Evolutionary conservation across 2,888 invertebrate genomes (phyloP).

Genomic region (Epinotia ramella): DNA sequence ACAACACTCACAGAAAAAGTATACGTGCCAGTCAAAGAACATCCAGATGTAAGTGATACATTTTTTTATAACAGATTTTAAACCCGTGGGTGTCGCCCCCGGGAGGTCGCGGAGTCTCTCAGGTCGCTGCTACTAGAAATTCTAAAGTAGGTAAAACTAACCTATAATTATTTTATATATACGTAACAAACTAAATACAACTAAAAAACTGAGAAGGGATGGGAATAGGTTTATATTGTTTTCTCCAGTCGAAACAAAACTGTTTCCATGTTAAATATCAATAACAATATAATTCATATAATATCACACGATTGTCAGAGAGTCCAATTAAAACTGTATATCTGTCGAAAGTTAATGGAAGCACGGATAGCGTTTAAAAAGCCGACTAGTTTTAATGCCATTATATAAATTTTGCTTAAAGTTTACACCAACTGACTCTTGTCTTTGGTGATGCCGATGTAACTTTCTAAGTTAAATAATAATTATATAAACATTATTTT

Average conservation of each 20-base stretch:
- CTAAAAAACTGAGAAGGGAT: too few relatives aligned
- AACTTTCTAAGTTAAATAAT: not conserved
- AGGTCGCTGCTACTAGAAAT: not conserved
- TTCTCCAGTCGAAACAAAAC: not conserved
- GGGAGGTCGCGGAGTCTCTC: too few relatives aligned
- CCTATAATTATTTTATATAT: not conserved
- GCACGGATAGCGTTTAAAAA: conserved; percentile 24
- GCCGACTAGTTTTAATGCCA: conserved; percentile 18
- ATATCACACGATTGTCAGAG: conserved; percentile 44
- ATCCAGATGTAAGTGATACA: conserved; percentile 96
- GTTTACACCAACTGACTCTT: not conserved
- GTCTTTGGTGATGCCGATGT: conserved; percentile 3
- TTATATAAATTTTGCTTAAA: conserved; percentile 25
- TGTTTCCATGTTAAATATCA: conserved; percentile 21
- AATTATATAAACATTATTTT: too few relatives aligned
- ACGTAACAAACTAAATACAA: too few relatives aligned
- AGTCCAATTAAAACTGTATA: conserved; percentile 52
- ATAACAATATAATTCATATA: conserved; percentile 32
- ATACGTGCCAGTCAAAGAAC: conserved; percentile 99
- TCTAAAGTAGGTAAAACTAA: not conserved
- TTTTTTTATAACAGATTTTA: not conserved
- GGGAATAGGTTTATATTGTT: not conserved
- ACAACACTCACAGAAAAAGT: conserved; percentile 99
- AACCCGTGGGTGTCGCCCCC: not conserved
- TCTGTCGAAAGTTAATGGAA: conserved; percentile 47